phyloP scores from a whole-genome alignment of 2,797 vertebrate genomes.

The Argentina silus region DNA sequence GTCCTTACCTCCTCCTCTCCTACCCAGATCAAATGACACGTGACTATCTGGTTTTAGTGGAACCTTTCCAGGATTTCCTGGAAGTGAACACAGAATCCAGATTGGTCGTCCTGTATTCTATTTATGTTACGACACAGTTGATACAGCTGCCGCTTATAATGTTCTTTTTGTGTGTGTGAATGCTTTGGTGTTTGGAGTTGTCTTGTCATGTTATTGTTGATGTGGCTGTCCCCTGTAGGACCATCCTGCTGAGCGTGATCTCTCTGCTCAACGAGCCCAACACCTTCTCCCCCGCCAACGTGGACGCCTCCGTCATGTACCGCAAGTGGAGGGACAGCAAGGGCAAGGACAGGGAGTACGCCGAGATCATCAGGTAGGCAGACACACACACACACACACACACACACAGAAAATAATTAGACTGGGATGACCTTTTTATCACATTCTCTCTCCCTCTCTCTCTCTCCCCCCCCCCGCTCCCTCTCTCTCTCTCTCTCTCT shows the following conservation, averaged over 20 bases:
- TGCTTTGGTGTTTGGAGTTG: neutral
- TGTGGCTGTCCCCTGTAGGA: constrained; percentile 69
- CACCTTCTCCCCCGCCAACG: constrained; percentile 93
- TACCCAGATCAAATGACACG: constrained; percentile 34
- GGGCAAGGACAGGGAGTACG: constrained; percentile 91
- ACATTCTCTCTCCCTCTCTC: constrained; percentile 37
- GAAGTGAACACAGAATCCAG: constrained; percentile 15
- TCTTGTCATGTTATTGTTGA: neutral
- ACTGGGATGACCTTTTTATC: constrained; percentile 22
- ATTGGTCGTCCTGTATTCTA: neutral
- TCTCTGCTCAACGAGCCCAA: constrained; percentile 94
- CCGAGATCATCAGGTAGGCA: constrained; percentile 89
- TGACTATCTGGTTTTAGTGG: constrained; percentile 20
- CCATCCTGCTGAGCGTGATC: constrained; percentile 93
- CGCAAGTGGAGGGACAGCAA: constrained; percentile 95
- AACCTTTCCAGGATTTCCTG: constrained; percentile 31
- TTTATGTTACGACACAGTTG: no score
- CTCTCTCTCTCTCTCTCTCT: constrained; percentile 23
- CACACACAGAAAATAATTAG: no score
- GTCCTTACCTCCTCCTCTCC: constrained; percentile 18
- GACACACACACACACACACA: neutral
- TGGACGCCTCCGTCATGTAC: constrained; percentile 97
- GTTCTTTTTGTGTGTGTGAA: neutral
- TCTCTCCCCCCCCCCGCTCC: neutral
- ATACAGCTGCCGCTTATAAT: neutral